Base-by-base conservation (phyloP, 2,888 invertebrate genomes). In the Beris morrisii region DNA sequence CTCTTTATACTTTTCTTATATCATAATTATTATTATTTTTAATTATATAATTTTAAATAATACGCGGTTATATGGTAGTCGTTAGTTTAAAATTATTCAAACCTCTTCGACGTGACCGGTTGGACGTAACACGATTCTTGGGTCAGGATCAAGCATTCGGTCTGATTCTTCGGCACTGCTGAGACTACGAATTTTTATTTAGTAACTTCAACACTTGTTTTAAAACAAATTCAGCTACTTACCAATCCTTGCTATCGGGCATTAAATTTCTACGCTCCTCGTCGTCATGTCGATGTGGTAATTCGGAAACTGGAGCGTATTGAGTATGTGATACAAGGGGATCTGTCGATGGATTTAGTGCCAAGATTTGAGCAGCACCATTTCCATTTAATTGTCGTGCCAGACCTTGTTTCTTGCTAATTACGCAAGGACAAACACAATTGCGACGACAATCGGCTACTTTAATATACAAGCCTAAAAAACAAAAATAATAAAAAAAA, bases 261-360 rank as follows among this genome's bases (percentile, higher is more conserved):
- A 90, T 90, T 74, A 90, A 83, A 78, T 89, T 89, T 75, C 89
- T 85, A 76, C 88, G 87, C 76, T 90, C 90, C 71, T 84, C 84
- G 64, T 77, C 77, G 61, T 84, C 89, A 80, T 83, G 88, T 64
- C 85, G 84, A 12, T 85, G 85, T 54, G 89, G 88, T 72, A 89
- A 86, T 79, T 90, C 90, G 45, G 89, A 85, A 15, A 90, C 88
- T 0, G 89, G 89, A 55, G 88, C 89, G 81, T 90, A 90, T 80
- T 90, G 90, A 43, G 89, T 89, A 68, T 82, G 80, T 0, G 88
- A 86, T 58, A 90, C 89, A 72, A 90, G 82, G 43, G 89, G 85
- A 82, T 90, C 90, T 44, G 89, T 90, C 55, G 89, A 89, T 58
- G 90, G 90, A 81, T 89, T 89, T 64, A 89, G 83, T 1, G 88